Conservation (phyloP, 2,888 invertebrate genomes). For the Linnaemya vulpina region DNA sequence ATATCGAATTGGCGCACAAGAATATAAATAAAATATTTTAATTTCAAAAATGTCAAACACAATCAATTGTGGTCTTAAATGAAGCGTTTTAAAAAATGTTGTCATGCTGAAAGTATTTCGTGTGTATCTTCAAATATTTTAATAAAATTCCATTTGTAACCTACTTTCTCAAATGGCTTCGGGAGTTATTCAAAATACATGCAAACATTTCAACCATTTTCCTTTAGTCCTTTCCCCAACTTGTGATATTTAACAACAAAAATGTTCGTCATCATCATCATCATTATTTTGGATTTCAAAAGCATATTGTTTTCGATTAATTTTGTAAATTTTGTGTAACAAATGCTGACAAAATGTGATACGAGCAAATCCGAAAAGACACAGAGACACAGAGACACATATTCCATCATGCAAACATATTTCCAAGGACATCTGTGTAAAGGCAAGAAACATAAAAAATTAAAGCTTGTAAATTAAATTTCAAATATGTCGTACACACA, state of each 20-base stretch:
- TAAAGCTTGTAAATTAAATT: constrained; percentile 29
- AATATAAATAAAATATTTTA: too few species aligned
- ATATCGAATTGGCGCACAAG: too few species aligned
- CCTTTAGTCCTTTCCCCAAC: background rate
- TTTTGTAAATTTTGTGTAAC: constrained; percentile 43
- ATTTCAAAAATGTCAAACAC: background rate
- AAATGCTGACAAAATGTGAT: constrained; percentile 55
- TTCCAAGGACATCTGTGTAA: constrained; percentile 9
- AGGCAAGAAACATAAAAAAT: background rate
- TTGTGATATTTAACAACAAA: constrained; percentile 39
- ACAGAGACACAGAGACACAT: background rate
- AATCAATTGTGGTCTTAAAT: background rate
- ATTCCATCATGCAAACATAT: constrained; percentile 17
- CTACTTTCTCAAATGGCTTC: constrained; percentile 10
- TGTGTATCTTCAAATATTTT: background rate
- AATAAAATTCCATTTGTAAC: constrained; percentile 18
- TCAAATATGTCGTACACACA: constrained; percentile 4
- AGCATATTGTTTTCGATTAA: constrained; percentile 55
- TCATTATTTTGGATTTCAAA: constrained; percentile 32
- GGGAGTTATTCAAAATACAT: background rate
- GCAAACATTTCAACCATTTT: constrained; percentile 2
- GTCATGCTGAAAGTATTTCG: background rate
- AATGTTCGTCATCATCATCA: constrained; percentile 25
- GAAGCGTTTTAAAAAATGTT: background rate
- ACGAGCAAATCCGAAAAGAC: too few species aligned